Percentiles rank a stretch among this genome's conserved stretches.
Evolutionary conservation across 2,113 vertebrate species (phyloP).

Genomic region (Halcyon senegalensis): DNA sequence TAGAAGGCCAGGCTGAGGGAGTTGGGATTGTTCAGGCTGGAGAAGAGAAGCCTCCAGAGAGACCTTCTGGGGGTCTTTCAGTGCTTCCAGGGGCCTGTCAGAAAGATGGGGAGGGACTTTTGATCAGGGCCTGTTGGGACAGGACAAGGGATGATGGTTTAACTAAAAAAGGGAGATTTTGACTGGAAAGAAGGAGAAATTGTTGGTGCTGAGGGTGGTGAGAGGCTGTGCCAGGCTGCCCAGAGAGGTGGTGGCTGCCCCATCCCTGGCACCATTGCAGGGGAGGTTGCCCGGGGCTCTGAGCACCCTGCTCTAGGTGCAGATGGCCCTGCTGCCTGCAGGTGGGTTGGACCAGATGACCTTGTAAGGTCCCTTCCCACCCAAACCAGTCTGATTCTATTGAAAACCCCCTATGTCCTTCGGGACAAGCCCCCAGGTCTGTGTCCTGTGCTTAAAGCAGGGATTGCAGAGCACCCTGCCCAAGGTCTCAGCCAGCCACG

Average conservation of each 20-base stretch:
- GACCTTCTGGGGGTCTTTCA: neutral
- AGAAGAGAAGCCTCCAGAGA: neutral
- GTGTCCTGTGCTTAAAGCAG: neutral
- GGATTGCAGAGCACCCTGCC: neutral
- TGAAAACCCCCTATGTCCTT: fast-evolving
- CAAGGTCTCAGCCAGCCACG: fast-evolving
- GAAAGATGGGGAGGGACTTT: too few relatives aligned
- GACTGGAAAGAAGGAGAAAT: too few relatives aligned
- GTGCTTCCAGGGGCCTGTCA: too few relatives aligned
- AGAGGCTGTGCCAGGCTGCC: too few relatives aligned
- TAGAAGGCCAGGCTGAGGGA: too few relatives aligned
- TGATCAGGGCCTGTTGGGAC: too few relatives aligned
- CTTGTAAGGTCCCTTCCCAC: neutral
- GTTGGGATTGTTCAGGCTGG: neutral
- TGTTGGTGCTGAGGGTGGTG: too few relatives aligned
- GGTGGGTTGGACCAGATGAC: neutral
- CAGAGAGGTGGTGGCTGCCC: too few relatives aligned
- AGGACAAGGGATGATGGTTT: too few relatives aligned
- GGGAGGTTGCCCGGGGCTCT: neutral
- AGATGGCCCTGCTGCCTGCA: neutral
- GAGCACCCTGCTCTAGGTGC: too few relatives aligned
- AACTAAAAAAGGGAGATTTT: too few relatives aligned
- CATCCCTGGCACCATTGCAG: too few relatives aligned
- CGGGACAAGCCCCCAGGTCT: neutral
- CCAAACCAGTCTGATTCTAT: neutral